These are phyloP conservation scores for Hippasteria phrygiana DNA, from an alignment of 53 echinoderm and acorn worm species.

Conservation along the genomic window DNA sequence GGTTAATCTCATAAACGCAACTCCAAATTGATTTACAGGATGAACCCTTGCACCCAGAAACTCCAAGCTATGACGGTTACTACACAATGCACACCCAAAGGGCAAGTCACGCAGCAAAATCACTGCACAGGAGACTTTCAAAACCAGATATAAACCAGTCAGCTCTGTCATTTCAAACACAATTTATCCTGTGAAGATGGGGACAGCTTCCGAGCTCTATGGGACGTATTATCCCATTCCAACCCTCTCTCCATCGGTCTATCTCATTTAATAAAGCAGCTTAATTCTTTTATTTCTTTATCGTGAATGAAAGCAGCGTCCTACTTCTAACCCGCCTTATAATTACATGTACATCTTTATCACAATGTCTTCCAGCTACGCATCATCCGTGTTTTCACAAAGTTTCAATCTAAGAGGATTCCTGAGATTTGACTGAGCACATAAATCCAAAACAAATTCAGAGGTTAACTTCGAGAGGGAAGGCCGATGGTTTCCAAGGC, in stretches of 20 bases:
- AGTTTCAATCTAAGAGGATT: conserved; percentile 1
- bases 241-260: background rate
- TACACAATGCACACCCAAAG: background rate
- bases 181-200: too few relatives aligned
- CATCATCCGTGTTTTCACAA: background rate
- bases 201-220: too few relatives aligned
- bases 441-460: background rate
- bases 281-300: background rate
- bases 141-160: too few relatives aligned
- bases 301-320: background rate
- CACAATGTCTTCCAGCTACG: background rate
- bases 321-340: background rate
- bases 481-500: background rate
- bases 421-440: background rate
- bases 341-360: background rate
- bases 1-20: conserved; percentile 37
- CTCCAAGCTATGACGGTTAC: background rate
- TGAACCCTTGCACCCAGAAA: background rate
- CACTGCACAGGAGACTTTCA: background rate
- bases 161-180: too few relatives aligned
- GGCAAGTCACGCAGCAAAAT: background rate
- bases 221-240: too few relatives aligned
- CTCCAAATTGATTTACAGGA: conserved; percentile 51
- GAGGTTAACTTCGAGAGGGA: background rate
- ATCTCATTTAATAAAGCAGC: background rate